Evolutionary conservation across 2,888 invertebrate species (phyloP), one percentile per base, ranked within the genome.

Genomic region (Sesia apiformis): DNA sequence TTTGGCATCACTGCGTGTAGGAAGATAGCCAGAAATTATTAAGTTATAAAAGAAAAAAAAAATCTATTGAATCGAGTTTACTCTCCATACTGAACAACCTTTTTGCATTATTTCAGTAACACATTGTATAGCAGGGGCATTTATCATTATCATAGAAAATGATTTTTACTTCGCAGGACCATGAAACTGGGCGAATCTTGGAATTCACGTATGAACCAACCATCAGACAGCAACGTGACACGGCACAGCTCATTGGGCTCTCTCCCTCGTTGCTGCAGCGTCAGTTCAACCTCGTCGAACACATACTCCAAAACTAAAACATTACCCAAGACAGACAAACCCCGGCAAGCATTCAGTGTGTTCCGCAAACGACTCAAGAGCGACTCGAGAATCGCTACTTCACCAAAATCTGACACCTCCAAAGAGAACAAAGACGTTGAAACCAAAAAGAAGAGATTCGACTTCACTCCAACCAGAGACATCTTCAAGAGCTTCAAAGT

Each of bases 341-440:
- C 69, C 51, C 57, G 67, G 46, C 73, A 76, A 52, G 66, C 80
- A 3, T 81, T 84, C 69, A 81, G 74, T 57, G 81, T 80, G 3
- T 84, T 84, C 70, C 67, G 80, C 69, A 90, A 89, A 74, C 76
- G 90, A 54, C 78, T 90, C 59, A 90, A 90, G 72, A 90, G 90
- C 72, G 90, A 90, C 66, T 88, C 90, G 0, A 84, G 87, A 59
- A 60, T 81, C 57, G 64, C 69, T 39, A 69, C 69, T 57, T 78
- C 82, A 0, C 79, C 83, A 0, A 87, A 88, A 66, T 80, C 81
- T 0, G 85, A 87, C 55, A 69, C 72, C 0, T 60, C 78, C n/a
- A 84, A 85, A 57, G 87, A 81, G 46, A 76, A 77, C 62, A 79
- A 78, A 57, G 81, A 84, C 61, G 76, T 80, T 4, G 85, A 84